Evolutionary conservation across 2,113 vertebrate genomes (phyloP), one percentile per base, ranked within the genome.

Genomic region (Hyla sarda): DNA sequence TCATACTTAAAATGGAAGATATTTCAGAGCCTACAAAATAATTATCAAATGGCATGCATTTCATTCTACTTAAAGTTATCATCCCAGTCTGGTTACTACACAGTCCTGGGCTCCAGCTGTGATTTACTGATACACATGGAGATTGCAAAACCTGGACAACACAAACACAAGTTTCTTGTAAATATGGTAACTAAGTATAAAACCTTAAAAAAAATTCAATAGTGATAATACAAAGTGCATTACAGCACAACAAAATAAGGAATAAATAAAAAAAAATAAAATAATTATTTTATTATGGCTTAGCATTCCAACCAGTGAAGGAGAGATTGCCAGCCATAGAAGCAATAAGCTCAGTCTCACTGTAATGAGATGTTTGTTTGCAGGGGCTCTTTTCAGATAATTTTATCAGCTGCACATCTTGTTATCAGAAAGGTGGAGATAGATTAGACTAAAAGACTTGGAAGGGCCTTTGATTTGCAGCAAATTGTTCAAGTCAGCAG

Each of bases 401-500:
- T 30, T 10, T 72, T 85, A 78, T 78, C 56, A 48, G 58, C 65
- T 0, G 32, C 34, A 41, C 77, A 80, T 80, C 77, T 80, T 45
- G 45, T 85, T 78, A 78, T 85, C 74, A 25, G 45, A 23, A 32
- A 85, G 34, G 60, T 48, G 11, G 47, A 85, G 21, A 75, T 21
- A 79, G 14, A 74, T 12, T 19, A 52, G 65, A 67, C 25, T 52
- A 47, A 23, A 30, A 58, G 69, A 41, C 69, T 48, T 54, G 67
- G 67, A 37, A 16, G 13, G 14, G 37, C 83, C 72, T 84, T 85
- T 76, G 2, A 14, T 34, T 32, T 87, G 71, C 82, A 88, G 0
- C 2, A 14, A 87, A 83, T 2, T 12, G 73, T 82, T n/a, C 60
- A 48, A 80, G 72, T 52, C 72, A 72, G 56, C 65, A 52, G 88